Evolutionary conservation across 2,888 invertebrate species (phyloP).

Genomic region (Zelleria hepariella): DNA sequence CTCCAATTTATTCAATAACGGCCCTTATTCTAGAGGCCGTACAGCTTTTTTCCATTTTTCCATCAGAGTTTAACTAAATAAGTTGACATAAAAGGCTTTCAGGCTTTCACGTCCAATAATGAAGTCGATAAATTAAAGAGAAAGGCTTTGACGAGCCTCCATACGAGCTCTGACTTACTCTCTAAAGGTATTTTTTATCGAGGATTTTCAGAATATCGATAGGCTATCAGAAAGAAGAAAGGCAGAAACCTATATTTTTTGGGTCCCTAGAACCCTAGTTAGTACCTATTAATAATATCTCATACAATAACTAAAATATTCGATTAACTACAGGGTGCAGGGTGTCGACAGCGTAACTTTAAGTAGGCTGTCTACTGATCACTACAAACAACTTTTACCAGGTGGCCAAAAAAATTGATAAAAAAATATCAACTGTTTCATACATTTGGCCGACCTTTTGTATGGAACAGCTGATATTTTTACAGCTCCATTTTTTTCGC

Average conservation of each 20-base stretch:
- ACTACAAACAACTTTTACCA: too few species aligned
- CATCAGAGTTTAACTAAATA: constrained; percentile 1
- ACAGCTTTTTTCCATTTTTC: not conserved
- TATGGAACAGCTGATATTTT: too few species aligned
- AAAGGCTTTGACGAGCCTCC: constrained; percentile 5
- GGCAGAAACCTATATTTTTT: not conserved
- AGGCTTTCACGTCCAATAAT: constrained; percentile 8
- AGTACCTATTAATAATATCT: not conserved
- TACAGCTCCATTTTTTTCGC: too few species aligned
- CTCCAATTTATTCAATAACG: not conserved
- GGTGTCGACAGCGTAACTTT: too few species aligned
- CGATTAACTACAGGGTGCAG: too few species aligned
- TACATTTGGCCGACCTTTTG: too few species aligned
- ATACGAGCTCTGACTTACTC: not conserved
- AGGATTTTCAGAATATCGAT: not conserved
- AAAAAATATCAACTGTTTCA: too few species aligned
- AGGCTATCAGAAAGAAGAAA: not conserved
- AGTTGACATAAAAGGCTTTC: constrained; percentile 4
- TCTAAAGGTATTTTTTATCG: not conserved
- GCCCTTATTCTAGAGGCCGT: not conserved
- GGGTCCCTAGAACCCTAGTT: not conserved
- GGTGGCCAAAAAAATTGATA: too few species aligned
- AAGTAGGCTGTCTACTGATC: too few species aligned
- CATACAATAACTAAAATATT: too few species aligned
- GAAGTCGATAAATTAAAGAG: constrained; percentile 10